A percentile compares a stretch with the other conserved stretches of the same genome.
Evolutionary conservation across 2,113 vertebrate genomes (phyloP).

Genomic region (Gadus chalcogrammus): DNA sequence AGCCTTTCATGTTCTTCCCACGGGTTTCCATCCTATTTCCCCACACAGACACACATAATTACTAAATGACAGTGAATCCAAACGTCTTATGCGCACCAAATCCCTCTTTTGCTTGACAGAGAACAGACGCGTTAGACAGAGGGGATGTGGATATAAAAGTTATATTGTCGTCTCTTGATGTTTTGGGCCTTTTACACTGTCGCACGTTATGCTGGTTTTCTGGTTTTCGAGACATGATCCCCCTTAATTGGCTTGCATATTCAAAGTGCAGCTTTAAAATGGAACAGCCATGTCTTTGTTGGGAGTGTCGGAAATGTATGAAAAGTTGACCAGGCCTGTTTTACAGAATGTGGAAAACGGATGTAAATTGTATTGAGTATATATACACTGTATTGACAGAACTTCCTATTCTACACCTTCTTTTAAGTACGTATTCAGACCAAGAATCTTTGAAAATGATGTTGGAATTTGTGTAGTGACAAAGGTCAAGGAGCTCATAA

Average conservation of each 20-base stretch:
- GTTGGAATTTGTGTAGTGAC: no score
- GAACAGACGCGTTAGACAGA: background rate
- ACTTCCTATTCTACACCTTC: no score
- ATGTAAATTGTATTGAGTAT: background rate
- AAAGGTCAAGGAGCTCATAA: no score
- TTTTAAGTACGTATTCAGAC: no score
- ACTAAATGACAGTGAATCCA: conserved; percentile 62
- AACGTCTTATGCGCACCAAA: conserved; percentile 59
- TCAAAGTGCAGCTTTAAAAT: background rate
- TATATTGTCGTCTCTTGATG: conserved; percentile 9
- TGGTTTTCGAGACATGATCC: background rate
- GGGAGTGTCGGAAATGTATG: no score
- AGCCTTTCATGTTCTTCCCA: conserved; percentile 59
- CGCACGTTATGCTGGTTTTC: background rate
- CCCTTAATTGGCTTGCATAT: conserved; percentile 10
- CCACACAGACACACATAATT: conserved; percentile 51
- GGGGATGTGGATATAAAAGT: conserved; percentile 19
- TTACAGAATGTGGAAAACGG: background rate
- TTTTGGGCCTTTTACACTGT: conserved; percentile 10
- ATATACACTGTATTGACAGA: no score
- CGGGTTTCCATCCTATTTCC: conserved; percentile 63
- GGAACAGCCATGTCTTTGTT: no score
- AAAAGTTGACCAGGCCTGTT: no score
- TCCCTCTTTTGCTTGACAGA: conserved; percentile 38
- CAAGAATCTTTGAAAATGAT: no score